These are phyloP conservation scores for Porites rus DNA, from an alignment of 92 coral and sea anemone genomes.

Conservation along the genomic window DNA sequence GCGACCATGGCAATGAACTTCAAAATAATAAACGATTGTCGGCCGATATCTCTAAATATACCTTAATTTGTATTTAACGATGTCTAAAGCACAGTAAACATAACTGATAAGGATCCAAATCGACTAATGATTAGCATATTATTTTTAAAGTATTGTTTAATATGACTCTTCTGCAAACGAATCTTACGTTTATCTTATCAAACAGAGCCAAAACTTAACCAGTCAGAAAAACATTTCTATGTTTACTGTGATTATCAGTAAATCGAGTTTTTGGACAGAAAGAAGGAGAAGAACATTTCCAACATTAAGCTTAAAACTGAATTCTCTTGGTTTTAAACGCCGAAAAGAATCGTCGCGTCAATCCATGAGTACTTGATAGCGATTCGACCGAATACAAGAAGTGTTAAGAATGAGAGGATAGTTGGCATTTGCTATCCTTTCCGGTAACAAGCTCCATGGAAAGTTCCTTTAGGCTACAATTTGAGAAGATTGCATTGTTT, in stretches of 20 bases:
- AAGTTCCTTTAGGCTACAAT: not conserved
- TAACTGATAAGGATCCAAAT: not conserved
- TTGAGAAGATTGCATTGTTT: not conserved
- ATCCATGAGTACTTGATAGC: not conserved
- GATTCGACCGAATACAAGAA: not conserved
- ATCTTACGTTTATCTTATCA: conserved; percentile 25
- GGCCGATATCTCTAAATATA: not conserved
- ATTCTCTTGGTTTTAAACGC: not conserved
- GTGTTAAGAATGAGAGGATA: not conserved
- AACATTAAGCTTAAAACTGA: no score
- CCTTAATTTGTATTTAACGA: conserved; percentile 13
- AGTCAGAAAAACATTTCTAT: not conserved
- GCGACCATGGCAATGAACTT: conserved; percentile 25
- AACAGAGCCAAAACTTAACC: conserved; percentile 12
- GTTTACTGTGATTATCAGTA: not conserved
- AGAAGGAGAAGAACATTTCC: not conserved
- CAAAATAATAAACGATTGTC: conserved; percentile 1
- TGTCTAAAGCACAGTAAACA: conserved; percentile 25
- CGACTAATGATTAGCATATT: conserved; percentile 3
- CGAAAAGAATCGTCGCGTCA: not conserved
- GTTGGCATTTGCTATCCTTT: conserved; percentile 1
- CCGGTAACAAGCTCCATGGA: not conserved
- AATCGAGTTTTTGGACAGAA: not conserved
- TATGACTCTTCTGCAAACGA: conserved; percentile 6
- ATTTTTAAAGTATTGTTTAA: conserved; percentile 1